A percentile compares a stretch with the other conserved stretches of the same genome.
phyloP scores from a whole-genome alignment of 2,888 invertebrate species.

The Romanomermis culicivorax region DNA sequence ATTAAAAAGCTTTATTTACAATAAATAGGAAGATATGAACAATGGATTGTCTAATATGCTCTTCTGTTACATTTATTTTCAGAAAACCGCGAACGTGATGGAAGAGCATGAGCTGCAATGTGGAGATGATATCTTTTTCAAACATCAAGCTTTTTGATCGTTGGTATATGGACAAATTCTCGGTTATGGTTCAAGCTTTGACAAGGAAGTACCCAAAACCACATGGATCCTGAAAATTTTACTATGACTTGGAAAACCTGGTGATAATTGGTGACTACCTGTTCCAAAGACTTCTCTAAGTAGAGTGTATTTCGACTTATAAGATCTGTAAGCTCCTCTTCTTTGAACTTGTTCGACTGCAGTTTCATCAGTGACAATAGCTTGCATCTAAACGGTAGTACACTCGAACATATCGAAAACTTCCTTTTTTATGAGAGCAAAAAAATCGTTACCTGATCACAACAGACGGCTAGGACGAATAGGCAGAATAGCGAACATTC shows the following conservation, averaged over 20 bases:
- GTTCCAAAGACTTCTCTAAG: conserved; percentile 56
- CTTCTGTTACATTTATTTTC: too few relatives aligned
- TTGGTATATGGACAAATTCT: conserved; percentile 7
- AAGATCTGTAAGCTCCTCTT: conserved; percentile 38
- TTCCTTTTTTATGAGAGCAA: background rate
- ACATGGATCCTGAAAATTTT: conserved; percentile 38
- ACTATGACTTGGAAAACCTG: background rate
- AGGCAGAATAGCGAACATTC: conserved; percentile 64
- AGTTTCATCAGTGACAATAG: conserved; percentile 61
- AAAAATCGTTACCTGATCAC: conserved; percentile 39
- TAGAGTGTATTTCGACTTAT: conserved; percentile 40
- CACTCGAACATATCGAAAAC: background rate
- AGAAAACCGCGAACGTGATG: too few relatives aligned
- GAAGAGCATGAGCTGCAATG: too few relatives aligned
- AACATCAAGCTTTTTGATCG: too few relatives aligned
- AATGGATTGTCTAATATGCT: too few relatives aligned
- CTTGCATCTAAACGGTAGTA: conserved; percentile 43
- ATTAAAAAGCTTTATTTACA: too few relatives aligned
- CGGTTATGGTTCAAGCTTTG: conserved; percentile 20
- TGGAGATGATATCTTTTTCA: too few relatives aligned
- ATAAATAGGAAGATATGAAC: too few relatives aligned
- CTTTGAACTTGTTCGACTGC: conserved; percentile 49
- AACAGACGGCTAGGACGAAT: conserved; percentile 63
- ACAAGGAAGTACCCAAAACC: conserved; percentile 51
- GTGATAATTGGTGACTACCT: conserved; percentile 26